Base-by-base conservation (phyloP, 2,797 vertebrate genomes). In the Euphonia xanthogaster region DNA sequence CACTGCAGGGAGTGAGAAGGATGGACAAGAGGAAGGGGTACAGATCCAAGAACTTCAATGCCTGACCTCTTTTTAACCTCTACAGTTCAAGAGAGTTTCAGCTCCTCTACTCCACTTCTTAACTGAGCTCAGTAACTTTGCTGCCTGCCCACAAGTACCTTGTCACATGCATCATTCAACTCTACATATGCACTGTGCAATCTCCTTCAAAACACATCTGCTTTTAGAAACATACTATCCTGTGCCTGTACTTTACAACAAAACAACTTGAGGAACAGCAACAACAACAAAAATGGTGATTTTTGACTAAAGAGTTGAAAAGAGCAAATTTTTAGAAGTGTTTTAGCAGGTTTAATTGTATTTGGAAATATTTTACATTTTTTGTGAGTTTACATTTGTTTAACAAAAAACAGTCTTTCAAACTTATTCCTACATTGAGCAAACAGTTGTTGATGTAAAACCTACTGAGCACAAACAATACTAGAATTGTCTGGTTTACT, bases 41-140 rank as follows among this genome's bases (percentile, higher is more conserved):
- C 7, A 70, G 62, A 60, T 70, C 72, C 74, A 96, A 76, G 60
- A 71, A 78, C 66, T 85, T 12, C 21, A 40, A 14, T 2, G 15
- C 53, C 40, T 58, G 60, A 84, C 78, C 72, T 85, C 67, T 62
- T 79, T 81, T 76, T 76, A 88, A 88, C 65, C 68, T 83, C 55
- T 28, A 4, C 23, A 37, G 5, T 50, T 89, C 50, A 61, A 63
- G 16, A 39, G 40, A 47, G 27, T 70, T 84, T 70, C 37, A 82
- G 40, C 18, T 78, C 44, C 62, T 60, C 40, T 48, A 28, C 44
- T 61, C 37, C 44, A 79, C 16, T 35, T 80, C 54, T 39, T 31
- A 50, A 45, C 1, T 45, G 35, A 3, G 5, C 21, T 76, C 45
- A 25, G 23, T 42, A 58, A 42, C 28, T 44, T 48, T 66, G 12